phyloP scores from a whole-genome alignment of 2,113 vertebrate species.

The Megaceryle maxima region DNA sequence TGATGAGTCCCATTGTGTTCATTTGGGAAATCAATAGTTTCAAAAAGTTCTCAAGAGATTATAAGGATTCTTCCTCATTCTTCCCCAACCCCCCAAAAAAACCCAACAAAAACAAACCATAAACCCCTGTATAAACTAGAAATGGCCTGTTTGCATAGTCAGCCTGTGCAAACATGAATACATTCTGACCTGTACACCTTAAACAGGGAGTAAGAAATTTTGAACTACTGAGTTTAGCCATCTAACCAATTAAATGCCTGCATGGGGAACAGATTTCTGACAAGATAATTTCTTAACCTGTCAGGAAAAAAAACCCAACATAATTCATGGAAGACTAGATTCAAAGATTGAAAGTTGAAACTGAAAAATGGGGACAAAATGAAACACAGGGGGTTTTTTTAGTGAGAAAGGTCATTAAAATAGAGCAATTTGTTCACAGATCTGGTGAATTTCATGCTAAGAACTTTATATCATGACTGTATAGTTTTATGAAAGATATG shows the following conservation, averaged over 20 bases:
- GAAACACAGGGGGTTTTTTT: background rate
- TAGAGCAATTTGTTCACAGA: background rate
- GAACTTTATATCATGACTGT: background rate
- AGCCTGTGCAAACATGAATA: background rate
- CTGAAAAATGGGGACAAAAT: background rate
- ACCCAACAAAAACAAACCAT: background rate
- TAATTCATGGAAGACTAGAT: background rate
- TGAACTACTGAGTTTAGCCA: background rate
- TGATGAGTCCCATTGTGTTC: background rate
- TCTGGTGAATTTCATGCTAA: background rate
- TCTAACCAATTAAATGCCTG: background rate
- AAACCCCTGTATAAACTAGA: background rate
- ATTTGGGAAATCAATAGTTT: background rate
- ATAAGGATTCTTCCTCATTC: background rate
- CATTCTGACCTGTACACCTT: background rate
- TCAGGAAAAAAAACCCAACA: background rate
- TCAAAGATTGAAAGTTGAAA: background rate
- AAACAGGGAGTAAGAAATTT: background rate
- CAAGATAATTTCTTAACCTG: background rate
- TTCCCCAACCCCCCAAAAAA: accelerated
- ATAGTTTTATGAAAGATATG: background rate
- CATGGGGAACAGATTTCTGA: background rate
- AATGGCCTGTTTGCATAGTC: background rate
- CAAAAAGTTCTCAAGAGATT: background rate
- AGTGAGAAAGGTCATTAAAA: background rate